Percentiles rank a stretch among this genome's conserved stretches.
These are phyloP conservation scores for Acanthurus lineatus DNA, from an alignment of 2,797 vertebrate genomes.

Conservation along the genomic window DNA sequence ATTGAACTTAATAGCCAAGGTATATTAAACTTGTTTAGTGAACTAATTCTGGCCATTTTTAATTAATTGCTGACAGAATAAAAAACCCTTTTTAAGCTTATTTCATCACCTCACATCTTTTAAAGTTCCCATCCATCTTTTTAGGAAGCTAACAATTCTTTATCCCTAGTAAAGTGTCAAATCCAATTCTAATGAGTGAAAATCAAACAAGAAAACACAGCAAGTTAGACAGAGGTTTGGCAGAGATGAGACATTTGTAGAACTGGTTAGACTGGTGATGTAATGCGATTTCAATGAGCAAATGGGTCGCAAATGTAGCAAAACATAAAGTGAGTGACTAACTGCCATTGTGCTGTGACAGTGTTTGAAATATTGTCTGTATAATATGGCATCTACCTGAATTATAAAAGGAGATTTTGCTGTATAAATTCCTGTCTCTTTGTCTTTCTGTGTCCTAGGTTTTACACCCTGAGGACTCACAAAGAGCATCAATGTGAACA, in stretches of 20 bases:
- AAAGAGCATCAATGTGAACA: conserved; percentile 7
- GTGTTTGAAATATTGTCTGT: background rate
- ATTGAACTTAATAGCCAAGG: background rate
- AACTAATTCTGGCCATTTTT: too few species aligned
- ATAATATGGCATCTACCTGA: conserved; percentile 6
- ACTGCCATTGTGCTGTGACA: conserved; percentile 34
- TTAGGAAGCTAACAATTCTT: background rate
- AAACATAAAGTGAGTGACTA: conserved; percentile 50
- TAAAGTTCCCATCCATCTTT: background rate
- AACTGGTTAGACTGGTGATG: conserved; percentile 61
- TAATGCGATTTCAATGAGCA: conserved; percentile 4
- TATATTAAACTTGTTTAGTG: background rate
- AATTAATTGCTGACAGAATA: background rate
- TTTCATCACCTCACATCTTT: background rate
- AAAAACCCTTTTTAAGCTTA: background rate
- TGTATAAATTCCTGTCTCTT: background rate
- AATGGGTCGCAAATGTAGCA: background rate
- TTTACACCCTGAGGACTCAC: conserved; percentile 2
- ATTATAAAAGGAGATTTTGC: background rate
- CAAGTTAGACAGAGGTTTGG: conserved; percentile 19
- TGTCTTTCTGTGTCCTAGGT: conserved; percentile 10
- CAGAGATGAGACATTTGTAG: conserved; percentile 42
- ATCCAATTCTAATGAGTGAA: background rate
- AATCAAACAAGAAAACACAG: background rate
- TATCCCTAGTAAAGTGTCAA: background rate